Evolutionary conservation across 2,797 vertebrate species (phyloP), one percentile per base, ranked within the genome.

Genomic region (Coccyzus lansbergi): DNA sequence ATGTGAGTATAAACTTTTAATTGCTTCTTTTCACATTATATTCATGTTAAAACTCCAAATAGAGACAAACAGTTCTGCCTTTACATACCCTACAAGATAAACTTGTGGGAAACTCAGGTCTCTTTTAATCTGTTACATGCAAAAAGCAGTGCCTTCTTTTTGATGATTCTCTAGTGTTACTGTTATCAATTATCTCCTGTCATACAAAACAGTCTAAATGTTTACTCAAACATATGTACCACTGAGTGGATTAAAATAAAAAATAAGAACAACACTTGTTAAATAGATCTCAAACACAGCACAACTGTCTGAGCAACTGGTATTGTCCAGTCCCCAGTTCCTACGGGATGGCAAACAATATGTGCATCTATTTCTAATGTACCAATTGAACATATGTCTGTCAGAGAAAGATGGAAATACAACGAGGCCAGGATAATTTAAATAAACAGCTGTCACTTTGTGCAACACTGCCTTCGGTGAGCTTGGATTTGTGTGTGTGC

Each of bases 371-470:
- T 97, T 97, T 95, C 93, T 67, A 87, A 91, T 34, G 92, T 79
- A 95, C 48, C 93, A 74, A 83, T 64, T 53, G 87, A 97, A 91
- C 96, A 97, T 96, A 97, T 95, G 95, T 96, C 97, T 97, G 91
- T 96, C 96, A 97, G 83, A 86, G 90, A 90, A 86, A 97, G 93
- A 96, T 46, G 89, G 70, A 94, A 95, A 96, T 80, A 96, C 92
- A 97, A 83, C 26, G 90, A 94, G 80, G 88, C 77, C 94, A 44
- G 60, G 84, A 83, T 96, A 96, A 97, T 97, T 97, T 97, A 97
- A 97, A 97, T 95, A 97, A 97, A 97, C 96, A 98, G 95, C 95
- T 97, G 95, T 96, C 95, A 97, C 95, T 97, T 96, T 92, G 96
- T 97, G 94, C 95, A 95, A 90, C 93, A 89, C 87, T 95, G 94